Conservation (phyloP, 1,140 invertebrate species). For the Pachypeltis micranthus region DNA sequence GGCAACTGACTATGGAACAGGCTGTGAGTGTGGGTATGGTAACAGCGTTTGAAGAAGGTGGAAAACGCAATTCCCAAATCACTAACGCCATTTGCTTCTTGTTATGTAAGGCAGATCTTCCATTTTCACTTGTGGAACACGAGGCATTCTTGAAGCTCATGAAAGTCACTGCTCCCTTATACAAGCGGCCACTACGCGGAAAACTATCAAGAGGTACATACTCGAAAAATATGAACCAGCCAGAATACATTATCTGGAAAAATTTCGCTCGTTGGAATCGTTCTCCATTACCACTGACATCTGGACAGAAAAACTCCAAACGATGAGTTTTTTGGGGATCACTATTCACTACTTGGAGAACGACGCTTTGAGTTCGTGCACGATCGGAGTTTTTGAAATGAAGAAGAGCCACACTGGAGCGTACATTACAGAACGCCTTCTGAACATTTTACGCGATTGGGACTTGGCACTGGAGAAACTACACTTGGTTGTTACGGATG, state of each 20-base stretch:
- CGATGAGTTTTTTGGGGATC: background rate
- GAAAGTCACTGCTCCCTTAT: background rate
- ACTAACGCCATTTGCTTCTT: background rate
- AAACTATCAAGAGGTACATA: background rate
- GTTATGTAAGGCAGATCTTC: background rate
- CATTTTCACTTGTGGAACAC: background rate
- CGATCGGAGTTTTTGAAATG: background rate
- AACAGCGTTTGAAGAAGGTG: background rate
- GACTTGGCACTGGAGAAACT: background rate
- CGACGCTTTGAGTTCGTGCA: background rate
- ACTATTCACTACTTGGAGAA: background rate
- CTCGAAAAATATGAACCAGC: background rate
- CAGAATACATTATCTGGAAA: background rate
- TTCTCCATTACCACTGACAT: conserved; percentile 1
- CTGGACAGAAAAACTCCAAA: background rate
- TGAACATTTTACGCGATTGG: background rate
- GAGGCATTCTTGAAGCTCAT: background rate
- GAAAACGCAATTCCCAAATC: background rate
- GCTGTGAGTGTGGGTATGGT: background rate
- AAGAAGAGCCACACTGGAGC: background rate
- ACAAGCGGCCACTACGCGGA: background rate
- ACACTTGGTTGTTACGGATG: conserved; percentile 5
- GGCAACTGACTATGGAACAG: background rate
- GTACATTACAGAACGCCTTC: background rate
- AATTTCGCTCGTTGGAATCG: background rate